Evolutionary conservation across 2,113 vertebrate species (phyloP), one percentile per base, ranked within the genome.

Genomic region (Mirza zaza): DNA sequence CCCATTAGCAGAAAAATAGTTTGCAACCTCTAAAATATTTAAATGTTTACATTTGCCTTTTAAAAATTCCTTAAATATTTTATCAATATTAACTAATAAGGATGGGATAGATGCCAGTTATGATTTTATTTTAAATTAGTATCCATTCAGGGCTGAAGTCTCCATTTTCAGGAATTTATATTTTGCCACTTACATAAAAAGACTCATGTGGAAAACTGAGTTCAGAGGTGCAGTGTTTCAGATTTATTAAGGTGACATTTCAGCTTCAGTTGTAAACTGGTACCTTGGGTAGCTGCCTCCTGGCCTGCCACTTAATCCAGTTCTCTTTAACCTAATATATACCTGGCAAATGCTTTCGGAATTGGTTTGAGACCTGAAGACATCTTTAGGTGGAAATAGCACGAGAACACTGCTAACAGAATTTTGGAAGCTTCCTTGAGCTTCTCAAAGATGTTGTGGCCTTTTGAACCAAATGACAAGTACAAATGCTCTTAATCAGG

Each of bases 291-390:
- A 61, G 48, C 50, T 87, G 23, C 25, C 39, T 63, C n/a, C 80
- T 17, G n/a, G 61, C 61, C 67, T 67, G 67, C 25, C 67, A 90
- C 88, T 86, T 90, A 89, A 94, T 86, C 45, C 25, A 52, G 17
- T n/a, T 89, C 73, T 90, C 12, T 89, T 95, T 92, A 95, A 89
- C 68, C 48, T 90, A 89, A 65, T 89, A 85, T 61, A 59, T 59
- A 52, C 42, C 34, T 86, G 39, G 67, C 68, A 94, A 94, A 77
- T 79, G 67, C 59, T 55, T 95, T 95, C 65, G 85, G 92, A 91
- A 91, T 93, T 95, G 42, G 27, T 75, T 45, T 25, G 25, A 93
- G 90, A 92, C 90, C 36, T 76, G 3, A n/a, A 87, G 70, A 90
- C 81, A 88, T 79, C 21, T 8, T 67, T 68, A 39, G 21, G 32